Base-by-base conservation (phyloP, 2,113 vertebrate species). In the Coturnix japonica region DNA sequence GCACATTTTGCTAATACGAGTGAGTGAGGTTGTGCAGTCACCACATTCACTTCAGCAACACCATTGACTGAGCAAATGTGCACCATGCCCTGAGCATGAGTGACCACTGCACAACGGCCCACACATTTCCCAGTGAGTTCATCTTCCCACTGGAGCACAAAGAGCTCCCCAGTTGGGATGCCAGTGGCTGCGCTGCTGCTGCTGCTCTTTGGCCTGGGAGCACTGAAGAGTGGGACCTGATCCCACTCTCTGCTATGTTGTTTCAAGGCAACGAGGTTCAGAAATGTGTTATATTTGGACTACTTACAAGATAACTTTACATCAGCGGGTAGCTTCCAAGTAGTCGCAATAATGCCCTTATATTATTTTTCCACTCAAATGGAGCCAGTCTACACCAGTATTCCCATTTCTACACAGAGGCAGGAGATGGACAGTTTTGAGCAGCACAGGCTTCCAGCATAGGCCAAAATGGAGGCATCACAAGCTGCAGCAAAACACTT, bases 1-100 rank as follows among this genome's bases (percentile, higher is more conserved):
- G 95, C 94, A 92, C 91, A 47, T 94, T 95, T 95, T 92, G 90
- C 90, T 96, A 95, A 96, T 95, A 95, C 1, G 5, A 95, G 39
- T 17, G 75, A 92, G 81, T 12, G 90, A 91, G 93, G 90, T 87
- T 94, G 81, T 79, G 61, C 15, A 0, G 93, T 89, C 67, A 2
- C 94, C 89, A 80, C 6, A 1, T 80, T 95, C 69, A 8, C 72
- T 74, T 80, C 85, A 82, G 85, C 91, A 95, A 80, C 33, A 37
- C 75, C 75, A 87, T 79, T 57, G 61, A 70, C 54, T 64, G 81
- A n/a, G 60, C 64, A 85, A 85, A 79, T 2, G 1, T 17, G 46
- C 35, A 19, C 80, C 20, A 51, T 0, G 28, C 85, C 94, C 81
- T 30, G 61, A 65, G 77, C 77, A 81, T n/a, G 30, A 78, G 65